A percentile compares a stretch with the other conserved stretches of the same genome.
Conservation (phyloP, 2,113 vertebrate species). For the Natator depressus region DNA sequence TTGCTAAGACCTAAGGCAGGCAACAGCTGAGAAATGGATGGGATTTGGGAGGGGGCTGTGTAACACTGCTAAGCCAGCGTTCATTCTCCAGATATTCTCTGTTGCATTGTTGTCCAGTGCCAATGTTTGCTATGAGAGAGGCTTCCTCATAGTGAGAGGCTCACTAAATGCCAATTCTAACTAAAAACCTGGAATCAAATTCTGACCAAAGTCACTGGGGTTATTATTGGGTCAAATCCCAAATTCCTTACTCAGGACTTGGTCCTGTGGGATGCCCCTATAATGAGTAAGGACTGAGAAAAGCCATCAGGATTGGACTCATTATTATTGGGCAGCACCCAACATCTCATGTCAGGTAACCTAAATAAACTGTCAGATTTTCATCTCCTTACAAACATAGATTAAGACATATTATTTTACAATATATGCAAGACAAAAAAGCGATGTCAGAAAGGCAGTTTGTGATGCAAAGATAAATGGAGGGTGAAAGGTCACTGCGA, state of each 20-base stretch:
- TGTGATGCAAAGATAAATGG: not conserved
- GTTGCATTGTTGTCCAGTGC: not conserved
- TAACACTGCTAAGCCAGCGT: not conserved
- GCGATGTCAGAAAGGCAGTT: not conserved
- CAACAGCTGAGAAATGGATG: not conserved
- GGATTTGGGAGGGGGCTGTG: not conserved
- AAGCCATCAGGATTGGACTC: not conserved
- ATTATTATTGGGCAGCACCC: not conserved
- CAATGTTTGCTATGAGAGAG: not conserved
- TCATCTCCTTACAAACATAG: not conserved
- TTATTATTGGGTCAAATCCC: not conserved
- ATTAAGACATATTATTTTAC: not conserved
- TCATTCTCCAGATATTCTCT: not conserved
- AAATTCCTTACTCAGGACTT: not conserved
- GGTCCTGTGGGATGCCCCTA: not conserved
- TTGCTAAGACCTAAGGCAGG: constrained; percentile 40
- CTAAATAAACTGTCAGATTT: fast-evolving
- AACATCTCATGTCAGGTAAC: not conserved
- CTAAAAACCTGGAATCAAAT: not conserved
- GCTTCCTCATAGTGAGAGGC: not conserved
- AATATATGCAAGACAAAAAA: not conserved
- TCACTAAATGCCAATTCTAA: not conserved
- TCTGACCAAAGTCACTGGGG: not conserved
- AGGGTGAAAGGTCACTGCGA: not conserved
- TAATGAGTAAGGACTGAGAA: not conserved